Evolutionary conservation across 2,888 invertebrate species (phyloP), one percentile per base, ranked within the genome.

Genomic region (Linnaemya tessellans): DNA sequence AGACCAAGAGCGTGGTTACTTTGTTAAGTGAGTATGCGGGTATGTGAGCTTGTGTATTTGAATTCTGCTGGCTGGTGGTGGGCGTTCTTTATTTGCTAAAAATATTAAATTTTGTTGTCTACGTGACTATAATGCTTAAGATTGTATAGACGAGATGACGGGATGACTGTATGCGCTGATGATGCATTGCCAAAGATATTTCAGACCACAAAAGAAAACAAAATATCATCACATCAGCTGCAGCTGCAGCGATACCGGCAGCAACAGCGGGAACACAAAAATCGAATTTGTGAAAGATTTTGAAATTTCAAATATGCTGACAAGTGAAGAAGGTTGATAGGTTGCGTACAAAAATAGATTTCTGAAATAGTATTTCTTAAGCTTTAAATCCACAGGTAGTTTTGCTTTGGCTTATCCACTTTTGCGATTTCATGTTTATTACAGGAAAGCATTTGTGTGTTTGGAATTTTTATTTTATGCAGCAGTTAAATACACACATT

Each of bases 71-170:
- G 74, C 54, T 82, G 74, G 84, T 84, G 84, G 84, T 85, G 84
- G 84, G 84, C 84, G 84, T 85, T 79, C 58, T 79, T 79, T 85
- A 85, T 85, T 85, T 85, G 84, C 82, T 85, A 85, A 85, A 85
- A 85, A 85, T 85, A 85, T 85, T 85, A 85, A 85, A 85, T 85
- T 81, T 85, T 85, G 78, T 79, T 79, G 84, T 81, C 84, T 85
- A 85, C 84, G 84, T 85, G 84, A 85, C 84, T 79, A 85, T 82
- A 85, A 85, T 85, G 82, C 70, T 70, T 79, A 85, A 85, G 79
- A 85, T 79, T 79, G 74, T 75, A 75, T 56, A 10, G 84, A 56
- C 67, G 70, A 46, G 81, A 82, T 77, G 82, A 71, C 79, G 56
- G 58, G 38, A 65, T 70, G 84, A 56, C 67, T 78, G 73, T 78